These are phyloP conservation scores for Danionella dracula DNA, from an alignment of 2,797 vertebrate species.

Conservation along the genomic window DNA sequence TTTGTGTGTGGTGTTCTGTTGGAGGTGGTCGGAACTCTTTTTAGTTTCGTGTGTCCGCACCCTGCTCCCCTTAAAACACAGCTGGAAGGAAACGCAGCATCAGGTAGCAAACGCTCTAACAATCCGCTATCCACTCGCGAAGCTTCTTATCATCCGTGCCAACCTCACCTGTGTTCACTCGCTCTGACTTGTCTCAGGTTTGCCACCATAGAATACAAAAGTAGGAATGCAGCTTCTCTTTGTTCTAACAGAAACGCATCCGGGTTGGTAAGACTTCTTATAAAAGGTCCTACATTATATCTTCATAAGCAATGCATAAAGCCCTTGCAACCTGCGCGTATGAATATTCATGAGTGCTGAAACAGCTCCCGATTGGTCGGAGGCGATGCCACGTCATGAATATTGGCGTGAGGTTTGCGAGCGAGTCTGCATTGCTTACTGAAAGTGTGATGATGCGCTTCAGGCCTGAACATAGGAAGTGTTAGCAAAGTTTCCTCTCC, in stretches of 20 bases:
- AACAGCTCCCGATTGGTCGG: slow-evolving; percentile 1
- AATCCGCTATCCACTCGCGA: too few species aligned
- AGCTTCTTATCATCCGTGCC: too few species aligned
- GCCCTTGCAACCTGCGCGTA: slow-evolving; percentile 34
- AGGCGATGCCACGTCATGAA: slow-evolving; percentile 25
- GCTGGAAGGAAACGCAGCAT: too few species aligned
- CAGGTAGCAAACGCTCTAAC: too few species aligned
- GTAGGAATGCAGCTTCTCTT: too few species aligned
- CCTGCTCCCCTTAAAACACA: too few species aligned
- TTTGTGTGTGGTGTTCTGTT: too few species aligned
- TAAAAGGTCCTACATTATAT: slow-evolving; percentile 44
- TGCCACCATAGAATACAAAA: too few species aligned
- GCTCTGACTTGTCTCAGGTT: too few species aligned
- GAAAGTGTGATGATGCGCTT: slow-evolving; percentile 32
- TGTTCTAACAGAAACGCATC: slow-evolving; percentile 30
- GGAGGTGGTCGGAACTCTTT: too few species aligned
- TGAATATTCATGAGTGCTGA: slow-evolving; percentile 36
- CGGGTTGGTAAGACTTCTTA: slow-evolving; percentile 48
- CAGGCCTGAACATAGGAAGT: slow-evolving; percentile 42
- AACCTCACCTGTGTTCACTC: too few species aligned
- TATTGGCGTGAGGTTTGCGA: slow-evolving; percentile 41
- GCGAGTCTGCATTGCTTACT: slow-evolving; percentile 40
- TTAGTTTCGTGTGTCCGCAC: too few species aligned
- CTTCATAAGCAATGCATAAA: slow-evolving; percentile 46
- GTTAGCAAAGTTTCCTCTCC: slow-evolving; percentile 45